A percentile compares a stretch with the other conserved stretches of the same genome.
These are phyloP conservation scores for Cepaea nemoralis DNA, from an alignment of 1,140 invertebrate genomes.

Conservation along the genomic window DNA sequence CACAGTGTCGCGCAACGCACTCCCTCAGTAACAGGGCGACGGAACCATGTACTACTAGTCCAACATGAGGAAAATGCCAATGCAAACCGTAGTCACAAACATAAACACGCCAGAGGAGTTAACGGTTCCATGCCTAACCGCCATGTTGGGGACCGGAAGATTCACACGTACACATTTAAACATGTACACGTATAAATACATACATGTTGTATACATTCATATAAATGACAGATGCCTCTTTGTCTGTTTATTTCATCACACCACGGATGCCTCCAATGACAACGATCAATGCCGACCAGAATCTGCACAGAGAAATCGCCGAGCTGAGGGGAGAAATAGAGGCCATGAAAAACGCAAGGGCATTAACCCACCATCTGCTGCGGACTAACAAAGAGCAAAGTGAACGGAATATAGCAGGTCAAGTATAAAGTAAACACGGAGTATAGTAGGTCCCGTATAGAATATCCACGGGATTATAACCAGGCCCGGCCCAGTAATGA, in stretches of 20 bases:
- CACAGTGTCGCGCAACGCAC: no score
- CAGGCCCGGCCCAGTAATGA: no score
- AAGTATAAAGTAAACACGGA: background rate
- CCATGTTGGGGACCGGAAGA: background rate
- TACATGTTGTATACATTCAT: background rate
- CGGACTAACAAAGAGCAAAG: slow-evolving; percentile 30
- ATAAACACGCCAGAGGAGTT: no score
- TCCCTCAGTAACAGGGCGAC: no score
- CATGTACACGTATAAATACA: background rate
- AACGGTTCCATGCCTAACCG: no score
- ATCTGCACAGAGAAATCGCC: slow-evolving; percentile 10
- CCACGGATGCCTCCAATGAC: background rate
- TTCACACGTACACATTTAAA: background rate
- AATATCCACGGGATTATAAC: no score
- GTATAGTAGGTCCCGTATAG: no score
- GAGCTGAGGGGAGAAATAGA: slow-evolving; percentile 26
- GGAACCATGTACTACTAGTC: no score
- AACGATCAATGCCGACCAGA: slow-evolving; percentile 6
- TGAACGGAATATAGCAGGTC: slow-evolving; percentile 32
- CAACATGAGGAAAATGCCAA: no score
- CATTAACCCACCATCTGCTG: slow-evolving; percentile 37
- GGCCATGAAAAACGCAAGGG: slow-evolving; percentile 32
- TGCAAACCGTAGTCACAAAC: no score
- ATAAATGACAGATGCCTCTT: background rate
- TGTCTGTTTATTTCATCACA: background rate